Evolutionary conservation across 92 coral and sea anemone species (phyloP).

Genomic region (Nematostella vectensis): DNA sequence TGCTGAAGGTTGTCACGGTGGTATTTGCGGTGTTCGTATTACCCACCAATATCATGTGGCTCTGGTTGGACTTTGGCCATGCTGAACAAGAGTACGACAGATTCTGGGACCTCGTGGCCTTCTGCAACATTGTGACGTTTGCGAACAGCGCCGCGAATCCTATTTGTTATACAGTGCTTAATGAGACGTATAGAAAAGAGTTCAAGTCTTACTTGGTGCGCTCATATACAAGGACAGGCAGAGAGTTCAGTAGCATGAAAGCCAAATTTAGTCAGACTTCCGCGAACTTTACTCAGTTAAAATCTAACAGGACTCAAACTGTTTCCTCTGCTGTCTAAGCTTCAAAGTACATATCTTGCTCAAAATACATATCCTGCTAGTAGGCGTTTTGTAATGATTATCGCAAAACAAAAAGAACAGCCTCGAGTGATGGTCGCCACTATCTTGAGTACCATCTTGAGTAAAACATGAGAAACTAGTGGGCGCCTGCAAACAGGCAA

Average conservation of each 20-base stretch:
- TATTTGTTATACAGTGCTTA: conserved; percentile 66
- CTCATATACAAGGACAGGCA: not conserved
- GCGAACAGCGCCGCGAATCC: conserved; percentile 98
- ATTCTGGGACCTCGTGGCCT: conserved; percentile 86
- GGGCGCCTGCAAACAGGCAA: not conserved
- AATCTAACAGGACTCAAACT: not conserved
- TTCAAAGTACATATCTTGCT: not conserved
- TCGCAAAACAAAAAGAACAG: too few relatives aligned
- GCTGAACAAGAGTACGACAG: conserved; percentile 39
- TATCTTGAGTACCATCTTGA: not conserved
- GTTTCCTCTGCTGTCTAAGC: not conserved
- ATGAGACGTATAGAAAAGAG: conserved; percentile 72
- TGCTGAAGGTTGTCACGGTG: conserved; percentile 73
- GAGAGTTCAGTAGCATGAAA: not conserved
- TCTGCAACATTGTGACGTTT: conserved; percentile 74
- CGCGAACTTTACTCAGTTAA: not conserved
- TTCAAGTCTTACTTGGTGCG: conserved; percentile 8
- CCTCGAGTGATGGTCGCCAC: not conserved
- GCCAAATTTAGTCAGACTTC: not conserved
- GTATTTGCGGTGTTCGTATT: conserved; percentile 78
- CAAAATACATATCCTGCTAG: too few relatives aligned
- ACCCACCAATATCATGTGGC: conserved; percentile 88
- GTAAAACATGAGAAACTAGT: not conserved
- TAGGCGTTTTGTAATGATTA: too few relatives aligned
- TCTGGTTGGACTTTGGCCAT: conserved; percentile 90